Percentiles rank a stretch among this genome's conserved stretches.
These are phyloP conservation scores for Hydropsyche tenuis DNA, from an alignment of 1,140 invertebrate genomes.

Conservation along the genomic window DNA sequence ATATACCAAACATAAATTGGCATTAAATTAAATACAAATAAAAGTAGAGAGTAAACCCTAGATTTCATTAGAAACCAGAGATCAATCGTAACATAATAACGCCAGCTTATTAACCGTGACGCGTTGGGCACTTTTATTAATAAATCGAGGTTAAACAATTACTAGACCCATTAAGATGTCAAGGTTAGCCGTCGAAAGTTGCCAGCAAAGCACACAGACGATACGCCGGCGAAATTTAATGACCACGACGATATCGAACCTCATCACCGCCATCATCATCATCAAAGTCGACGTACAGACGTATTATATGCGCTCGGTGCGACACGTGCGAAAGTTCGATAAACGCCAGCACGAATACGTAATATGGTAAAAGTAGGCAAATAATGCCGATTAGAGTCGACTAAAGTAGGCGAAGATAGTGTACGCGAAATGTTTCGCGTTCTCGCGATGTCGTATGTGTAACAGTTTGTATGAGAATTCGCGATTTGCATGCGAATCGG, in stretches of 20 bases:
- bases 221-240: conserved; percentile 31
- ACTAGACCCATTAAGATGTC: background rate
- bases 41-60: too few species aligned
- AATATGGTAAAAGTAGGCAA: conserved; percentile 24
- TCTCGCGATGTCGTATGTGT: too few species aligned
- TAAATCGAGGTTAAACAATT: conserved; percentile 2
- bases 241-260: background rate
- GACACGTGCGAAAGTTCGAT: conserved; percentile 4
- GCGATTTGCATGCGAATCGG: too few species aligned
- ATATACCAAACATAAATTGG: too few species aligned
- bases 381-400: background rate
- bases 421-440: too few species aligned
- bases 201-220: background rate
- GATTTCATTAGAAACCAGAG: too few species aligned
- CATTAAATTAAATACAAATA: too few species aligned
- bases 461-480: too few species aligned
- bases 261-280: too few species aligned
- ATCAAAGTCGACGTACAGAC: too few species aligned
- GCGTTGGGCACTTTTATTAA: background rate
- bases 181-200: conserved; percentile 8
- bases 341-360: conserved; percentile 13
- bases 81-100: too few species aligned
- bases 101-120: background rate
- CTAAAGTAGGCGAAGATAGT: conserved; percentile 13
- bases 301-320: background rate